Evolutionary conservation across 1,140 invertebrate genomes (phyloP).

Genomic region (Pseudomyrmex sp.): DNA sequence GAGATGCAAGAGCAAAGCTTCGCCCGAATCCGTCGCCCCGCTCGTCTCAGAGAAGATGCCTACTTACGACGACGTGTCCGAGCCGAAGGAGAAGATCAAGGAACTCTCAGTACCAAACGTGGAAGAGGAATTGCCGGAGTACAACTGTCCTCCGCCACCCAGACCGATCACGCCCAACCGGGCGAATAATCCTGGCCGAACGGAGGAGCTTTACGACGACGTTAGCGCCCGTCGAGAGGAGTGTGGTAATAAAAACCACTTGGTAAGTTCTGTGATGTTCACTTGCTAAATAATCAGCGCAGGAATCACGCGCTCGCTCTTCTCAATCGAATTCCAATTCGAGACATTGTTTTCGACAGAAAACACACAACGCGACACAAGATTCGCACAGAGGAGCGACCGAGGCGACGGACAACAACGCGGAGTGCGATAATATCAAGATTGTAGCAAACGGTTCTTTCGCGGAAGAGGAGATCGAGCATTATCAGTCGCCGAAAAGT

Average conservation of each 20-base stretch:
- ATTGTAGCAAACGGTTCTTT: neutral
- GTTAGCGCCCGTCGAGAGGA: slow-evolving; percentile 39
- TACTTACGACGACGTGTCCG: slow-evolving; percentile 71
- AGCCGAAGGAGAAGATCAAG: neutral
- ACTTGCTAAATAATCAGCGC: too few species aligned
- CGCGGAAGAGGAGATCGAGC: slow-evolving; percentile 60
- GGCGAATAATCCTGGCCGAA: neutral
- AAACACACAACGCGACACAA: too few species aligned
- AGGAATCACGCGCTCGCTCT: too few species aligned
- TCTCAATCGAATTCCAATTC: too few species aligned
- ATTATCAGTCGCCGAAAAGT: slow-evolving; percentile 78
- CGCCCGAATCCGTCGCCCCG: neutral
- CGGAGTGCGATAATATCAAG: neutral
- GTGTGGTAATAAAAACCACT: neutral
- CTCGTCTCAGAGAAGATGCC: slow-evolving; percentile 34
- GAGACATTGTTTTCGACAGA: neutral
- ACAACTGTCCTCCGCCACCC: slow-evolving; percentile 73
- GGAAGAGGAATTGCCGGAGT: slow-evolving; percentile 58
- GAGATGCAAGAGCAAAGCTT: slow-evolving; percentile 42
- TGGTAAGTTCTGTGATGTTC: too few species aligned
- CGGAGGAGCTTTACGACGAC: slow-evolving; percentile 75
- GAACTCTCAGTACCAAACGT: neutral
- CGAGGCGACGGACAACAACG: neutral
- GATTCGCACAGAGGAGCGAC: neutral
- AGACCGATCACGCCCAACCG: slow-evolving; percentile 69